Base-by-base conservation (phyloP, 2,888 invertebrate genomes). In the Trypoxylon attenuatum region DNA sequence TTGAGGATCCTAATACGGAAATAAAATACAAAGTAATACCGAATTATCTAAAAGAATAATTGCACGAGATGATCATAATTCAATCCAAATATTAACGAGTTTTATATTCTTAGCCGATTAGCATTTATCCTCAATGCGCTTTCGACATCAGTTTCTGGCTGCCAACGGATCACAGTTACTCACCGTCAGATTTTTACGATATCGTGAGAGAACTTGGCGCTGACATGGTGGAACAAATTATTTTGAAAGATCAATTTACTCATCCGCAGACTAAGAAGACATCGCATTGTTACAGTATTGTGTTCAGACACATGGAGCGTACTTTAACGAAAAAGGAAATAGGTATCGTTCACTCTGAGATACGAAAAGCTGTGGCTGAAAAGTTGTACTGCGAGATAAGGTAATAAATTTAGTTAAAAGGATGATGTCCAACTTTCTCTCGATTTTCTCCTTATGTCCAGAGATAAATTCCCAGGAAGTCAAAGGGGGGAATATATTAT, bases 91-190 rank as follows among this genome's bases (percentile, higher is more conserved):
- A n/a, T n/a, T n/a, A n/a, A n/a, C n/a, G n/a, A n/a, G 56, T 49
- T 55, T 50, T 42, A 65, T 64, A 45, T 64, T 88, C 88, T 54
- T 85, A 92, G 90, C 89, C 94, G 0, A 89, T 98, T 2, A 98
- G 98, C 68, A 87, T 90, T 15, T 96, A 92, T 87, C 98, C 98
- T 0, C 95, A 94, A 78, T 97, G 97, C 83, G 89, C 83, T 5
- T 96, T 95, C 88, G 99, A 99, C 87, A 90, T 99, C 22, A 98
- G 99, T 45, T 99, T 99, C 87, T 99, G 99, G 98, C 87, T 99
- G 49, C 96, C 98, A 0, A 82, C 90, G 1, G 88, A 90, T 56
- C 89, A 89, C 3, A 86, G 89, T n/a, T 96, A 92, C 86, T 90
- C 90, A n/a, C 88, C 90, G 49, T 95, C 95, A 87, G 96, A 97